A percentile compares a stretch with the other conserved stretches of the same genome.
phyloP scores from a whole-genome alignment of 1,140 invertebrate genomes.

The Oscheius sp. region DNA sequence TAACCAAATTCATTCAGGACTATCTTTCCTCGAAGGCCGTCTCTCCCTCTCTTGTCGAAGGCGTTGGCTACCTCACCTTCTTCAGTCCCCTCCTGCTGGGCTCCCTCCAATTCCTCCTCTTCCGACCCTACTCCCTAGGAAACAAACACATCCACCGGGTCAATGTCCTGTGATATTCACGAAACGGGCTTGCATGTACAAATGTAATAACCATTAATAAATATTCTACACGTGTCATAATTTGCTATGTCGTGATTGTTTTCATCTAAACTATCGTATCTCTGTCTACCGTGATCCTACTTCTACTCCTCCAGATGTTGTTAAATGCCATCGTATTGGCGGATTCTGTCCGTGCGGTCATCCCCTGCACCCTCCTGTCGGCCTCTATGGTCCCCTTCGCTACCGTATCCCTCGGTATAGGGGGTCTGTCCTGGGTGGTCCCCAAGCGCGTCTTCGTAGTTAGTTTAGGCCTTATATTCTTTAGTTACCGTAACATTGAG shows the following conservation, averaged over 20 bases:
- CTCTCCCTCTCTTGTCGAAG: neutral
- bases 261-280: too few relatives aligned
- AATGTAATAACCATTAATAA: neutral
- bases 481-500: slow-evolving; percentile 25
- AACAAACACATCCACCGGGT: slow-evolving; percentile 3
- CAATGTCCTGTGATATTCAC: slow-evolving; percentile 1
- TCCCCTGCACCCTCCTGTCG: slow-evolving; percentile 21
- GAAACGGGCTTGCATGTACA: neutral
- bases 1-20: neutral
- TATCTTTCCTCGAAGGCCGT: neutral
- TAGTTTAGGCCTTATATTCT: neutral
- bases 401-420: slow-evolving; percentile 39
- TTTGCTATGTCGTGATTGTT: too few relatives aligned
- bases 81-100: slow-evolving; percentile 28
- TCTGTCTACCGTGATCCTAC: too few relatives aligned
- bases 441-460: slow-evolving; percentile 44
- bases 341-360: slow-evolving; percentile 4
- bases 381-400: slow-evolving; percentile 48
- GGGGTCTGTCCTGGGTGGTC: slow-evolving; percentile 60
- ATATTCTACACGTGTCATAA: neutral
- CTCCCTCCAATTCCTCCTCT: slow-evolving; percentile 16
- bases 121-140: slow-evolving; percentile 3
- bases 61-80: slow-evolving; percentile 18
- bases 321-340: slow-evolving; percentile 1
- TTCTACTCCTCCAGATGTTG: too few relatives aligned